Evolutionary conservation across 30 jellyfish, hydroid and myxozoan species (phyloP).

Genomic region (Turritopsis dohrnii): DNA sequence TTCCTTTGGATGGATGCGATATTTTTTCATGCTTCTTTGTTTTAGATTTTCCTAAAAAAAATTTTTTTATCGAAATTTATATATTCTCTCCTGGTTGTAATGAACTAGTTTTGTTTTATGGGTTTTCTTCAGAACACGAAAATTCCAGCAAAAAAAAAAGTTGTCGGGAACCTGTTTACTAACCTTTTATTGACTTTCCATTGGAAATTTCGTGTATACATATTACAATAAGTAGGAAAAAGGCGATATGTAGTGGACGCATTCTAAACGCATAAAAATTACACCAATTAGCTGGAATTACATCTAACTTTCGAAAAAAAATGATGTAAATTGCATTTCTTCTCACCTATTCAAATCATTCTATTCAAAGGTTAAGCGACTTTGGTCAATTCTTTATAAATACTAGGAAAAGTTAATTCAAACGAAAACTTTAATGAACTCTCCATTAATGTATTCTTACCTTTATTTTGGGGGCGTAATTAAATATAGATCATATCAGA

Average conservation of each 20-base stretch:
- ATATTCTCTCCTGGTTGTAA: too few relatives aligned
- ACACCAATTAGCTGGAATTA: not conserved
- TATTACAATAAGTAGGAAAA: not conserved
- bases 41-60: not conserved
- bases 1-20: not conserved
- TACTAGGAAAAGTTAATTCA: too few relatives aligned
- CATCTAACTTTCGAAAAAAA: too few relatives aligned
- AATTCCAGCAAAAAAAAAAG: not conserved
- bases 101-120: not conserved
- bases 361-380: too few relatives aligned
- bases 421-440: too few relatives aligned
- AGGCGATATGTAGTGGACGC: not conserved
- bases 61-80: too few relatives aligned
- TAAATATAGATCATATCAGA: not conserved
- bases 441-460: not conserved
- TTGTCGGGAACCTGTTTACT: not conserved
- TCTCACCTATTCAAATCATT: too few relatives aligned
- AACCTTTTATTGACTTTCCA: conserved; percentile 13
- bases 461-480: not conserved
- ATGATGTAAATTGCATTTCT: not conserved
- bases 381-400: too few relatives aligned
- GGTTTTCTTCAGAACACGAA: not conserved
- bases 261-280: not conserved
- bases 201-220: not conserved
- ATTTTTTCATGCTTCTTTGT: not conserved